Evolutionary conservation across 2,113 vertebrate genomes (phyloP).

Genomic region (Lamprotornis superbus): DNA sequence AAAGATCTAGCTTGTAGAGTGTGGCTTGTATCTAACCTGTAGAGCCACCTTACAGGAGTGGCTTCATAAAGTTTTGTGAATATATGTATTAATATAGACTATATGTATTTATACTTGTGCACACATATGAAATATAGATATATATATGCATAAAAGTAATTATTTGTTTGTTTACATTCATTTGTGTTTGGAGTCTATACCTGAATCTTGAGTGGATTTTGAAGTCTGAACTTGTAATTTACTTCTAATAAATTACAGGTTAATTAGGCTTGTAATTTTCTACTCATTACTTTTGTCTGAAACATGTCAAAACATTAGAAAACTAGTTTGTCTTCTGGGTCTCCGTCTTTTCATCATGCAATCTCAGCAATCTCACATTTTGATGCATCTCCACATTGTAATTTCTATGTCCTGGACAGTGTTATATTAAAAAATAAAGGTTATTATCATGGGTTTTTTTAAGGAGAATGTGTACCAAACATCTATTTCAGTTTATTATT

Average conservation of each 20-base stretch:
- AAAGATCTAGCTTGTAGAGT: neutral
- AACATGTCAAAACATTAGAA: neutral
- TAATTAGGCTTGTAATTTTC: neutral
- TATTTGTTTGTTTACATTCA: neutral
- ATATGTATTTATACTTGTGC: neutral
- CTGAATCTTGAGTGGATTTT: neutral
- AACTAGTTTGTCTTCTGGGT: neutral
- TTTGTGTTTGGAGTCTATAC: neutral
- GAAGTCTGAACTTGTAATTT: neutral
- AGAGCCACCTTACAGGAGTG: neutral
- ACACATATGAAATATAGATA: neutral
- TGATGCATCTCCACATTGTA: neutral
- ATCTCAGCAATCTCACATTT: neutral
- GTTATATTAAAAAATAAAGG: neutral
- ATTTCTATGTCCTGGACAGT: neutral
- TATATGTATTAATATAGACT: neutral
- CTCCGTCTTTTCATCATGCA: neutral
- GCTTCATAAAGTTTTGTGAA: neutral
- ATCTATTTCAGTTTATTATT: neutral
- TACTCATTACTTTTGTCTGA: neutral
- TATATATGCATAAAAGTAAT: neutral
- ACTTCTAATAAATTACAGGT: neutral
- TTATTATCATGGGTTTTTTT: neutral
- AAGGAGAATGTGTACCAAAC: neutral
- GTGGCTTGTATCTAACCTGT: neutral